A percentile compares a stretch with the other conserved stretches of the same genome.
Evolutionary conservation across 2,113 vertebrate species (phyloP).

Genomic region (Pampusana beccarii): DNA sequence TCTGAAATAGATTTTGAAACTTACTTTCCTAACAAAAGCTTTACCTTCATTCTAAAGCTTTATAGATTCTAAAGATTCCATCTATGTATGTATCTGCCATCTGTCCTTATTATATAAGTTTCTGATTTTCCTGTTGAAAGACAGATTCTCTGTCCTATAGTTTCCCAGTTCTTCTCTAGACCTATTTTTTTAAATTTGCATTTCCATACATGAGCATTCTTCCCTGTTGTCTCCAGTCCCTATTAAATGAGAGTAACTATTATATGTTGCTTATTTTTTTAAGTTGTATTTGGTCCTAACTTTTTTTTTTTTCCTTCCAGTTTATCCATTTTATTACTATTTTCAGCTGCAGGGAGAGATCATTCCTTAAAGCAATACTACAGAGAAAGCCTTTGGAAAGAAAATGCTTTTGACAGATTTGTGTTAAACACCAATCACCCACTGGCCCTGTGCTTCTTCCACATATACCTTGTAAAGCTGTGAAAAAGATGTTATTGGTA

Average conservation of each 20-base stretch:
- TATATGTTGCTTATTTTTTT: not conserved
- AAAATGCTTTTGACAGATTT: not conserved
- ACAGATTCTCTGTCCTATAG: not conserved
- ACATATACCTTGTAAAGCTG: not conserved
- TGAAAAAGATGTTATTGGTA: not conserved
- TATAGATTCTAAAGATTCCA: not conserved
- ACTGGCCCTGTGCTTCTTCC: not conserved
- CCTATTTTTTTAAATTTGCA: not conserved
- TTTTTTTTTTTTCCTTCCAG: not conserved
- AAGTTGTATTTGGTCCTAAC: not conserved
- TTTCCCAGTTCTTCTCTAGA: not conserved
- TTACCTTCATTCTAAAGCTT: not conserved
- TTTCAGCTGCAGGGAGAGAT: not conserved
- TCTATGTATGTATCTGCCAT: not conserved
- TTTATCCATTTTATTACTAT: not conserved
- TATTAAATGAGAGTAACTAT: not conserved
- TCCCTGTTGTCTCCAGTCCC: not conserved
- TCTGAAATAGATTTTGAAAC: not conserved
- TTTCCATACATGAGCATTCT: not conserved
- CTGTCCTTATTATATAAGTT: not conserved
- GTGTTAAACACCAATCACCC: not conserved
- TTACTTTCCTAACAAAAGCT: not conserved
- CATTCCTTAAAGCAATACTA: not conserved
- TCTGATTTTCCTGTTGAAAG: not conserved
- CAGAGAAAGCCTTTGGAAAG: not conserved